Conservation (phyloP, 2,113 vertebrate genomes). For the Oplegnathus fasciatus region DNA sequence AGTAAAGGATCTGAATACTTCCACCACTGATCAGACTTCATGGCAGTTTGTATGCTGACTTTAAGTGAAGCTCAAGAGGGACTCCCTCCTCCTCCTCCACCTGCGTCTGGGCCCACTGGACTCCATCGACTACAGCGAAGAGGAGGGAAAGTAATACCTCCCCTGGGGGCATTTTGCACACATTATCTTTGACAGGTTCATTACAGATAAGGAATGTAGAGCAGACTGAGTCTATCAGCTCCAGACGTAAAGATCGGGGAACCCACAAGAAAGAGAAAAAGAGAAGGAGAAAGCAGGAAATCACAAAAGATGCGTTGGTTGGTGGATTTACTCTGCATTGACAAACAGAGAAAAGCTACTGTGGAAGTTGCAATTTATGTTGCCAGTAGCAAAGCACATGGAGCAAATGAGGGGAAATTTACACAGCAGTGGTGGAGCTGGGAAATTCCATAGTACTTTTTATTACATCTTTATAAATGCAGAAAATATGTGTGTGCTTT, state of each 20-base stretch:
- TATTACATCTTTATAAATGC: slow-evolving; percentile 24
- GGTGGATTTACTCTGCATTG: slow-evolving; percentile 29
- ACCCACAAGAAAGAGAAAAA: slow-evolving; percentile 37
- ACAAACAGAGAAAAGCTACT: slow-evolving; percentile 23
- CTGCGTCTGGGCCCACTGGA: slow-evolving; percentile 42
- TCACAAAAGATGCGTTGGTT: neutral
- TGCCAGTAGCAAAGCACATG: slow-evolving; percentile 1
- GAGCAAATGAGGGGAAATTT: neutral
- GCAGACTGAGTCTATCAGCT: slow-evolving; percentile 48
- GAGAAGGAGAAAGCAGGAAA: slow-evolving; percentile 13
- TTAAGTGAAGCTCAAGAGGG: slow-evolving; percentile 26
- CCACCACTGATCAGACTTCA: neutral
- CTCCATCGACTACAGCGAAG: slow-evolving; percentile 47
- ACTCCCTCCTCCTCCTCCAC: slow-evolving; percentile 40
- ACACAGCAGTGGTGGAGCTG: neutral
- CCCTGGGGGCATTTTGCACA: slow-evolving; percentile 80
- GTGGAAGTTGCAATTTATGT: slow-evolving; percentile 25
- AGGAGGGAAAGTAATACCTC: slow-evolving; percentile 61
- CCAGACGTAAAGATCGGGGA: slow-evolving; percentile 36
- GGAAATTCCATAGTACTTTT: neutral
- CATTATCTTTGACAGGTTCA: slow-evolving; percentile 88
- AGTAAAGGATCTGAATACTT: neutral
- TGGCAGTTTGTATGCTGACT: slow-evolving; percentile 12
- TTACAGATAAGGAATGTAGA: slow-evolving; percentile 88
- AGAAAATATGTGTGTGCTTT: slow-evolving; percentile 12